Base-by-base conservation (phyloP, 2,888 invertebrate species). In the Ditula angustiorana region DNA sequence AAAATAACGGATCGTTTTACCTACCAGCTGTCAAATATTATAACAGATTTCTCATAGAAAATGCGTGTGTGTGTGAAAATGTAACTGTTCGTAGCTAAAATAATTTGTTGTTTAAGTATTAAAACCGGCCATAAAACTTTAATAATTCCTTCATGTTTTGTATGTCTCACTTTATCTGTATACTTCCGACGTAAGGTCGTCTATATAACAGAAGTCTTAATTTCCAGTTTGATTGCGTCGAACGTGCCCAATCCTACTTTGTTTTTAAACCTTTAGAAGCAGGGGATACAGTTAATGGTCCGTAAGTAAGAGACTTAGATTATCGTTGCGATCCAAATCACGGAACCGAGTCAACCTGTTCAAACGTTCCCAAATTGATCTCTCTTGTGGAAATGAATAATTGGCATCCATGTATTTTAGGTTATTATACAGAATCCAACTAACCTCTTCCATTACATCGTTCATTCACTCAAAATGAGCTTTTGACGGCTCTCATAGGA, bases 251-350 rank as follows among this genome's bases (percentile, higher is more conserved):
- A 24, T 47, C 28, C 47, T 30, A 50, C 50, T 61, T 53, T 55
- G 61, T 61, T 66, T 66, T 47, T 41, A 41, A 66, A 63, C 58
- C 57, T 56, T 33, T 52, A 35, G 16, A 35, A 58, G 24, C 56
- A 49, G 49, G 66, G 68, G 67, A 68, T 64, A 68, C 70, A 69
- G 72, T 74, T 71, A 75, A 78, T 74, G 74, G 74, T 63, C 74
- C 74, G 72, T 73, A 66, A 74, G 71, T 72, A 69, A 73, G 68
- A 73, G 71, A 61, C 63, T 64, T 55, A 70, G 70, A 77, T 76
- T 76, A 64, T 59, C 64, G 58, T 47, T 35, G 33, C 59, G 61
- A 66, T 66, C 58, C 66, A 62, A 53, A 41, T 68, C 66, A 61
- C 53, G 46, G 66, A 61, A 61, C 66, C 56, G 61, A 50, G 57